phyloP scores from a whole-genome alignment of 1,140 invertebrate species.

The Diabrotica virgifera region DNA sequence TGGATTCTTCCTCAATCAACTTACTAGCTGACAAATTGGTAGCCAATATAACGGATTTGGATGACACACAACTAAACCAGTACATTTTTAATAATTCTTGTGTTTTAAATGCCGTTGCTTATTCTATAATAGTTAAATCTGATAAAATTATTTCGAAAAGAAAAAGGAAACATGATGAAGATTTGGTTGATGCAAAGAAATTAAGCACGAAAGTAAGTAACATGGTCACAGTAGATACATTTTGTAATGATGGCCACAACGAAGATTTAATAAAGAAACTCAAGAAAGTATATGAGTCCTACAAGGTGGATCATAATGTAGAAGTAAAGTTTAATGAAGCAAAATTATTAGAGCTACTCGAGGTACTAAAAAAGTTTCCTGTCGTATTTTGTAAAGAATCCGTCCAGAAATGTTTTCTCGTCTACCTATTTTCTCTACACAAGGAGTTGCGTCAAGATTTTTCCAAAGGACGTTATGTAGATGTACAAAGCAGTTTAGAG shows the following conservation, averaged over 20 bases:
- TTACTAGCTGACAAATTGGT: slow-evolving; percentile 27
- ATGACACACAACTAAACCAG: slow-evolving; percentile 5
- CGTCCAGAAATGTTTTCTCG: slow-evolving; percentile 28
- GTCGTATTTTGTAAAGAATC: slow-evolving; percentile 26
- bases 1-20: slow-evolving; percentile 25
- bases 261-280: slow-evolving; percentile 4
- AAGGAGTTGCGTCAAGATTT: slow-evolving; percentile 27
- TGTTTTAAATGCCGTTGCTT: slow-evolving; percentile 27
- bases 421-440: slow-evolving; percentile 33
- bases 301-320: not conserved
- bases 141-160: slow-evolving; percentile 28
- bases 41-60: slow-evolving; percentile 12
- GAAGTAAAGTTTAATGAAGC: slow-evolving; percentile 22
- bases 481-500: slow-evolving; percentile 21
- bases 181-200: slow-evolving; percentile 16
- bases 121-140: slow-evolving; percentile 31
- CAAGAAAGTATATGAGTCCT: not conserved
- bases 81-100: slow-evolving; percentile 25
- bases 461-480: slow-evolving; percentile 14
- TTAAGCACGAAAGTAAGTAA: slow-evolving; percentile 25
- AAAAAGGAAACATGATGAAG: slow-evolving; percentile 34
- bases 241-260: slow-evolving; percentile 14
- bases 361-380: slow-evolving; percentile 28
- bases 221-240: slow-evolving; percentile 19
- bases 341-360: slow-evolving; percentile 24